Evolutionary conservation across 2,113 vertebrate genomes (phyloP).

Genomic region (Okapia johnstoni): DNA sequence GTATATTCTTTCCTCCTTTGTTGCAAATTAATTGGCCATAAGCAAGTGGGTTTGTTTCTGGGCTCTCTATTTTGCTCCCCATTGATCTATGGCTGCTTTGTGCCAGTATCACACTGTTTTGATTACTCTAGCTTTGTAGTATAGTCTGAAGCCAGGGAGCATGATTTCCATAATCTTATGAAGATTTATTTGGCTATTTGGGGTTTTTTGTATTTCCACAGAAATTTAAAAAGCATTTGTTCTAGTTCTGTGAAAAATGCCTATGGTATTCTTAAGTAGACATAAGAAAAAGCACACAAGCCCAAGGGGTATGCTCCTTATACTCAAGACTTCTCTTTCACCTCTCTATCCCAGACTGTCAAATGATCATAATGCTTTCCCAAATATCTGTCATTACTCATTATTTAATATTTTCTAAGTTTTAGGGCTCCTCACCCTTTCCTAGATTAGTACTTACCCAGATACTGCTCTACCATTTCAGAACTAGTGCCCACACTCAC

Average conservation of each 20-base stretch:
- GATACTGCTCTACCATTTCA: not conserved
- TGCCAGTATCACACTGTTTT: not conserved
- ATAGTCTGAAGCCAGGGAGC: not conserved
- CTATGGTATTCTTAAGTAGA: not conserved
- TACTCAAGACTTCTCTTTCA: conserved; percentile 1
- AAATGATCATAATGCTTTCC: not conserved
- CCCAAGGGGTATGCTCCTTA: not conserved
- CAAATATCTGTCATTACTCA: not conserved
- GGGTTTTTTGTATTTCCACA: not conserved
- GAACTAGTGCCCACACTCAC: not conserved
- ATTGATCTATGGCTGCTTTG: not conserved
- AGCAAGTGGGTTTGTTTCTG: not conserved
- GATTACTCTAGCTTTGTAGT: not conserved
- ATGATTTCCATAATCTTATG: not conserved
- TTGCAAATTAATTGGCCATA: not conserved
- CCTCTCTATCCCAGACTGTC: not conserved
- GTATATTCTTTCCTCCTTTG: not conserved
- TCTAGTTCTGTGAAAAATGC: not conserved
- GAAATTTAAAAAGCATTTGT: not conserved
- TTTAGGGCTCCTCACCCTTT: not conserved
- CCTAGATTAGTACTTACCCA: not conserved
- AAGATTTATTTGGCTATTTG: not conserved
- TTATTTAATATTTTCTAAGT: not conserved
- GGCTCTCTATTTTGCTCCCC: not conserved
- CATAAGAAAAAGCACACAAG: not conserved